These are phyloP conservation scores for Tridacna crocea DNA, from an alignment of 2,888 invertebrate species.

Conservation along the genomic window DNA sequence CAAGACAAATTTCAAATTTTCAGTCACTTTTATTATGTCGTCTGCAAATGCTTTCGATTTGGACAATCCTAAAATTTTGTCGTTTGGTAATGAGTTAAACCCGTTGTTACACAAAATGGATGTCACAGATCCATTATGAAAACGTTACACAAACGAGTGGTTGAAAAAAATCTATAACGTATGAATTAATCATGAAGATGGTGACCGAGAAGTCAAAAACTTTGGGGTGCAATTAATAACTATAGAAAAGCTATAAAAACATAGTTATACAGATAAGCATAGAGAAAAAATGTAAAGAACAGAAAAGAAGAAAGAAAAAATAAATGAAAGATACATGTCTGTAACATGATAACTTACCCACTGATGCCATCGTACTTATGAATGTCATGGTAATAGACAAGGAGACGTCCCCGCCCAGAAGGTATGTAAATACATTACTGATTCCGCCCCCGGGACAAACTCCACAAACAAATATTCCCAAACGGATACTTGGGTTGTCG, in stretches of 20 bases:
- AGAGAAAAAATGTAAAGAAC: background rate
- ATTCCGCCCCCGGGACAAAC: slow-evolving; percentile 90
- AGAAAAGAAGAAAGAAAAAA: background rate
- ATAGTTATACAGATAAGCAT: background rate
- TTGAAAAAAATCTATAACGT: too few relatives aligned
- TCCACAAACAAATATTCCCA: slow-evolving; percentile 85
- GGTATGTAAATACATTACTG: slow-evolving; percentile 97
- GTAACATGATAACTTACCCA: slow-evolving; percentile 86
- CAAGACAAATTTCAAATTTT: too few relatives aligned
- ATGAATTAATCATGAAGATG: too few relatives aligned
- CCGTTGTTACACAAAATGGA: too few relatives aligned
- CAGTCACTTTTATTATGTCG: too few relatives aligned
- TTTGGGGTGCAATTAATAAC: background rate
- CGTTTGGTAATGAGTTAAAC: too few relatives aligned
- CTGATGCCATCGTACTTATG: slow-evolving; percentile 93
- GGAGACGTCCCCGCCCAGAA: slow-evolving; percentile 96
- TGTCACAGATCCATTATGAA: too few relatives aligned
- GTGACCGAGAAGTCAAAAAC: too few relatives aligned
- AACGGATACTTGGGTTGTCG: slow-evolving; percentile 69
- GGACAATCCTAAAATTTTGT: too few relatives aligned
- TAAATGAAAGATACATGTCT: too few relatives aligned
- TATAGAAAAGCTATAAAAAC: background rate
- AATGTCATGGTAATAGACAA: slow-evolving; percentile 98
- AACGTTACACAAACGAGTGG: background rate
- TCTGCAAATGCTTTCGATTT: too few relatives aligned